Conservation (phyloP, 2,113 vertebrate genomes). For the Pseudopodoces humilis region DNA sequence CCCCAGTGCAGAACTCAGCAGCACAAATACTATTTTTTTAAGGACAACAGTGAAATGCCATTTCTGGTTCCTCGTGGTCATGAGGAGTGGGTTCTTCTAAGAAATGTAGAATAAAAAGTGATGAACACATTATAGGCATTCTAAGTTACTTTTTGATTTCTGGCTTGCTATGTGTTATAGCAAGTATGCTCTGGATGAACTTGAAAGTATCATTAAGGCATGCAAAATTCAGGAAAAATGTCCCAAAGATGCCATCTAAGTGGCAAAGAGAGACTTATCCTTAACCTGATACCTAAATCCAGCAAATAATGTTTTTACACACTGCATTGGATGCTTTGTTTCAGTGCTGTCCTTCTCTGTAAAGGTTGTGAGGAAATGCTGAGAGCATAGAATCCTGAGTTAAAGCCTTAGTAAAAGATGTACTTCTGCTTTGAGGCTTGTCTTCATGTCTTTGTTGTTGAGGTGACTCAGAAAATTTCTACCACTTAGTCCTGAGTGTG, state of each 20-base stretch:
- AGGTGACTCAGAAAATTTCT: neutral
- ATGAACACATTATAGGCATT: neutral
- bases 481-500: neutral
- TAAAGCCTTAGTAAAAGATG: neutral
- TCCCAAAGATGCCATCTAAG: neutral
- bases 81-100: neutral
- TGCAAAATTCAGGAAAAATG: neutral
- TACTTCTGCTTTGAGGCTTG: neutral
- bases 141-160: neutral
- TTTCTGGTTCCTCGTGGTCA: neutral
- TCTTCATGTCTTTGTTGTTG: neutral
- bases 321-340: neutral
- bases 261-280: neutral
- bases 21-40: neutral
- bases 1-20: neutral
- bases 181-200: neutral
- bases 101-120: neutral
- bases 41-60: neutral
- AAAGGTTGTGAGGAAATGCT: neutral
- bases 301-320: neutral
- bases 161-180: neutral
- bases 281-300: neutral
- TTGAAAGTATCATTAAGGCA: neutral
- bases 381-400: neutral
- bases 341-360: neutral